Base-by-base conservation (phyloP, 2,888 invertebrate genomes). In the Mycalesis mineus region DNA sequence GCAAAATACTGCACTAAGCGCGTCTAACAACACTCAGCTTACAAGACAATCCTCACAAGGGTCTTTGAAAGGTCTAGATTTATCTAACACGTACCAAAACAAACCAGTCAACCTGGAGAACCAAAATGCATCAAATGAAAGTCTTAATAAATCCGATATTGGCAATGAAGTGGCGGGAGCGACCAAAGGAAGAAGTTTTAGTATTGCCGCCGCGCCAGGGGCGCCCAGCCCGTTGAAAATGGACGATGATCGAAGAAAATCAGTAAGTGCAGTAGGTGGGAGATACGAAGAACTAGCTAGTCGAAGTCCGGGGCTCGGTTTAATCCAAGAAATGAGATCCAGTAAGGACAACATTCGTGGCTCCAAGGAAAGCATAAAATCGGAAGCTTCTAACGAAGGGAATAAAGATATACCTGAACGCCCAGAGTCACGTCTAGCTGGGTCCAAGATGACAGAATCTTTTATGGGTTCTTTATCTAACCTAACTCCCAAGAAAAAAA, bases 141-240 rank as follows among this genome's bases (percentile, higher is more conserved):
- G 71, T 52, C 78, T 78, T 68, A 80, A 80, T 73, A 85, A 81
- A 70, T 64, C 80, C 64, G 89, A 89, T 68, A 80, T 81, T 66
- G 82, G 78, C 60, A 70, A 77, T 67, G 88, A 88, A 55, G 73
- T 84, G 62, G 73, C 87, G 62, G 86, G 86, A 60, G 74, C 84
- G 65, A 78, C 84, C 64, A 91, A 91, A 76, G 87, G 86, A 31
- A 84, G 91, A 72, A 91, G 91, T 68, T 91, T 78, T 62, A 92
- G 91, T 66, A 87, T 91, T 65, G 85, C 90, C 57, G 90, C 90
- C 31, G 89, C 90, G 65, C 83, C 88, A 41, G 88, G 88, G 15
- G 78, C 90, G 61, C 84, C 86, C 41, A 86, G 85, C 65, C 84
- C 85, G 31, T 72, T 85, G 49, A 84, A 86, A 70, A 62, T 77